A percentile compares a stretch with the other conserved stretches of the same genome.
Evolutionary conservation across 2,888 invertebrate species (phyloP).

Genomic region (Clunio marinus): DNA sequence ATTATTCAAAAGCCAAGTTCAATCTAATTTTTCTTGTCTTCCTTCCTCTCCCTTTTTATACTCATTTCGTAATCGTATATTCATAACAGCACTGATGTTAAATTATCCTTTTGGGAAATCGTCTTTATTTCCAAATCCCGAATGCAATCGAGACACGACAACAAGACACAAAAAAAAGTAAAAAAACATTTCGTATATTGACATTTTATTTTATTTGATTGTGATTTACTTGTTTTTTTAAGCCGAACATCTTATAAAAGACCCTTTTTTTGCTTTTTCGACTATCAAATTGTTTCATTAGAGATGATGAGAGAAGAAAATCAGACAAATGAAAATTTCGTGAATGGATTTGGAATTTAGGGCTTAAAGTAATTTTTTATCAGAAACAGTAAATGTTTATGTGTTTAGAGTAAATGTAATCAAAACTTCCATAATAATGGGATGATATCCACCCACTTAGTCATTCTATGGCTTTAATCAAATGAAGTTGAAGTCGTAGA

Average conservation of each 20-base stretch:
- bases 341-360: neutral
- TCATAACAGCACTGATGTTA: neutral
- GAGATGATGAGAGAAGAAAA: neutral
- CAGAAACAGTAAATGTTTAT: neutral
- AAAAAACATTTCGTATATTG: too few relatives aligned
- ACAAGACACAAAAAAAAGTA: conserved; percentile 3
- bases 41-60: neutral
- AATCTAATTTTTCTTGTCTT: neutral
- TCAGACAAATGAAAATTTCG: neutral
- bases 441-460: too few relatives aligned
- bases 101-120: conserved; percentile 29
- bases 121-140: conserved; percentile 16
- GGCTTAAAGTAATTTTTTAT: conserved; percentile 18
- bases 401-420: too few relatives aligned
- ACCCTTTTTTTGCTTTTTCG: neutral
- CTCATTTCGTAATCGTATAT: neutral
- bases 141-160: conserved; percentile 23
- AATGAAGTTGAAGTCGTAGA: too few relatives aligned
- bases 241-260: neutral
- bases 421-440: too few relatives aligned
- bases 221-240: conserved; percentile 22
- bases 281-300: neutral
- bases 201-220: conserved; percentile 34
- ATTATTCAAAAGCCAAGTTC: conserved; percentile 1
- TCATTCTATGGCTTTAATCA: too few relatives aligned